Conservation (phyloP, 2,797 vertebrate species). For the Poecilia velifera region DNA sequence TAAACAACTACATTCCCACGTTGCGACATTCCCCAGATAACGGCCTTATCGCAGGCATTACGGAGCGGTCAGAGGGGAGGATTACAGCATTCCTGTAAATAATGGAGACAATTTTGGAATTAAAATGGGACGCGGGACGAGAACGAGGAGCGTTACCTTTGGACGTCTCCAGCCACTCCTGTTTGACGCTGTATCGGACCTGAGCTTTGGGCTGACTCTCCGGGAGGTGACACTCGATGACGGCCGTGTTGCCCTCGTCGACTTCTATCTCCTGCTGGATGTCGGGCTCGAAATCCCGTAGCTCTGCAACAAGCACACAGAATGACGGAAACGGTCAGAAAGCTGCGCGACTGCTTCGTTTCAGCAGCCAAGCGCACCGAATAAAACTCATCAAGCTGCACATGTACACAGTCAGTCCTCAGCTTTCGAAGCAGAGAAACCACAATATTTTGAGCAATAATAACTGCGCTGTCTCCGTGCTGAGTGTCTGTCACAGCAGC, state of each 20-base stretch:
- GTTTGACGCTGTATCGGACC: constrained; percentile 97
- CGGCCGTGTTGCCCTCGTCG: constrained; percentile 95
- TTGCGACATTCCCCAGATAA: constrained; percentile 77
- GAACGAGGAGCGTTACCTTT: constrained; percentile 82
- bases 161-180: constrained; percentile 96
- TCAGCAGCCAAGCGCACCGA: constrained; percentile 28
- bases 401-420: constrained; percentile 48
- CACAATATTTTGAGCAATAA: constrained; percentile 56
- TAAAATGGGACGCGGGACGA: constrained; percentile 16
- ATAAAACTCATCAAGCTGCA: constrained; percentile 49
- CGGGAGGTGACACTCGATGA: constrained; percentile 95
- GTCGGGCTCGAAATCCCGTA: constrained; percentile 94
- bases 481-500: constrained; percentile 23
- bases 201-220: constrained; percentile 98
- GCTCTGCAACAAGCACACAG: constrained; percentile 79
- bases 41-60: constrained; percentile 64
- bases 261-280: constrained; percentile 96
- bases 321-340: constrained; percentile 14
- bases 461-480: constrained; percentile 34
- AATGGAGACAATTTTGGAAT: constrained; percentile 56
- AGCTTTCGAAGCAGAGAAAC: constrained; percentile 41
- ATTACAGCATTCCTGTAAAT: constrained; percentile 63
- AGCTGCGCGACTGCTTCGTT: constrained; percentile 22
- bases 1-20: constrained; percentile 73
- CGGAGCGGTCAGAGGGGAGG: constrained; percentile 63